Evolutionary conservation across 2,113 vertebrate species (phyloP), one percentile per base, ranked within the genome.

Genomic region (Apeltes quadracus): DNA sequence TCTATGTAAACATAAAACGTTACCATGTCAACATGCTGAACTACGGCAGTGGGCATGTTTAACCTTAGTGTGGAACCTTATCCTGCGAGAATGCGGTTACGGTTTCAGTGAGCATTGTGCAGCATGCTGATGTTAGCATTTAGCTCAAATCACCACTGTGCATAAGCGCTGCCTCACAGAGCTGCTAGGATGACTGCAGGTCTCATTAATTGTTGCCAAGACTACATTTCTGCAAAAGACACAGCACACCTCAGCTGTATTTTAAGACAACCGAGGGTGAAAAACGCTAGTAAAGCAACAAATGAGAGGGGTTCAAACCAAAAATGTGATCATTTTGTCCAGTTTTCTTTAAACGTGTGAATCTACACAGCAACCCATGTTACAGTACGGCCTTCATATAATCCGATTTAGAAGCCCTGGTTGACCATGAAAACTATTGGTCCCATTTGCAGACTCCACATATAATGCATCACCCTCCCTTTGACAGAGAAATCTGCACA

Each of bases 391-490:
- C 41, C 36, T 79, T 76, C 65, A 53, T 69, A 74, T 78, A 85
- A 84, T 85, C 76, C 75, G 53, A 79, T 85, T 69, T 65, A 51
- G 61, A 71, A 39, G 46, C 38, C 56, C 20, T 23, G 65, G 54
- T 57, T 43, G 32, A 61, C 72, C 23, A 76, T 34, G 46, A 50
- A 82, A 75, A 22, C 54, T 11, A 82, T 69, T 76, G 53, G 38
- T 59, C 25, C 25, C 78, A 72, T 82, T 74, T 72, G 81, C 65
- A 68, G 50, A 68, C 34, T 56, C 41, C 41, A 51, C 64, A 8
- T 70, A 75, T 81, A 74, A 76, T 76, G 64, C 46, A 79, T 76
- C 74, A 71, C 39, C 51, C n/a, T 50, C 20, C n/a, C 43, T 74
- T 25, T 75, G 61, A 66, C n/a, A 69, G 38, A 75, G 62, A 68